A percentile compares a stretch with the other conserved stretches of the same genome.
phyloP scores from a whole-genome alignment of 1,140 invertebrate species.

The Ectropis grisescens region DNA sequence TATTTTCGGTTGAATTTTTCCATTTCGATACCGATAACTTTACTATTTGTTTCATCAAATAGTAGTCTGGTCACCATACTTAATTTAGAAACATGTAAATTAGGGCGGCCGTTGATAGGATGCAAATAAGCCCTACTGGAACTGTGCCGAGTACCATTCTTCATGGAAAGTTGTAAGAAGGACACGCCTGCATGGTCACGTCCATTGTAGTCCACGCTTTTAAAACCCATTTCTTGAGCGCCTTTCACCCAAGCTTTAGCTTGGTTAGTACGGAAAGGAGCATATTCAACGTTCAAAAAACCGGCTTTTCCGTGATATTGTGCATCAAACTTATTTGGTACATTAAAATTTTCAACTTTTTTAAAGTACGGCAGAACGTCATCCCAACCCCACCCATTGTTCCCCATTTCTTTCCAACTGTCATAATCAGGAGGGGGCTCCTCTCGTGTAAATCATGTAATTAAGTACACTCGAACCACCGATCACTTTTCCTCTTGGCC shows the following conservation, averaged over 20 bases:
- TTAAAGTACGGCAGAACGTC: constrained; percentile 88
- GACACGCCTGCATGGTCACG: constrained; percentile 74
- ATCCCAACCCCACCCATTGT: constrained; percentile 85
- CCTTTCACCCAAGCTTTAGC: constrained; percentile 78
- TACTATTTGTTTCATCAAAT: constrained; percentile 76
- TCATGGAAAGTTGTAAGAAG: constrained; percentile 75
- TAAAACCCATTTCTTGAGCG: constrained; percentile 76
- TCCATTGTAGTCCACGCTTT: constrained; percentile 82
- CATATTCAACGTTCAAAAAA: constrained; percentile 71
- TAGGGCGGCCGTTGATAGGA: constrained; percentile 73
- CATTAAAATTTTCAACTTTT: constrained; percentile 80
- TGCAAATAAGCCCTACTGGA: constrained; percentile 82
- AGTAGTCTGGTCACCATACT: constrained; percentile 80
- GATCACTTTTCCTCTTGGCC: constrained; percentile 82
- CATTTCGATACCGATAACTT: constrained; percentile 76
- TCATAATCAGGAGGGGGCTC: constrained; percentile 83
- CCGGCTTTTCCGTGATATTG: constrained; percentile 74
- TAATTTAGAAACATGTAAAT: constrained; percentile 76
- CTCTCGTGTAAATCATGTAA: constrained; percentile 93
- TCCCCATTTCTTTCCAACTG: constrained; percentile 82
- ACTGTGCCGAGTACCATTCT: constrained; percentile 81
- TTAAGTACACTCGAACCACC: constrained; percentile 90
- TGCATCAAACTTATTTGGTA: constrained; percentile 68
- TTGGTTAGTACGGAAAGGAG: constrained; percentile 73
- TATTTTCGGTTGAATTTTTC: constrained; percentile 65